Percentiles rank a stretch among this genome's conserved stretches.
phyloP scores from a whole-genome alignment of 2,888 invertebrate species.

The Lepidochrysops patricia region DNA sequence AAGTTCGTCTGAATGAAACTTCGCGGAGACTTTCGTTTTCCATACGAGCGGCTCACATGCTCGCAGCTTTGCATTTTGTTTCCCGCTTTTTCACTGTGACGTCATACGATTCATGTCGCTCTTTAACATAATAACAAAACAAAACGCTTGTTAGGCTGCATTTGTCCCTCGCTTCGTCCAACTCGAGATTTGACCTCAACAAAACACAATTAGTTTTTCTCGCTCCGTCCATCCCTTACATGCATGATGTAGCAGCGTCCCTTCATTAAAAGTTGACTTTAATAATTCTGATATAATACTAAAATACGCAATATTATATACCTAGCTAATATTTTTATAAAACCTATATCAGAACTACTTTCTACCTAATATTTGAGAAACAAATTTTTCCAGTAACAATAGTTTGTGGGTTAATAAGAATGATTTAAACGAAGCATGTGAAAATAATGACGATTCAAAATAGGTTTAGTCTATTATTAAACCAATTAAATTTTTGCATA shows the following conservation, averaged over 20 bases:
- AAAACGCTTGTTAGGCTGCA: neutral
- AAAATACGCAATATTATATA: no score
- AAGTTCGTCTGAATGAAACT: constrained; percentile 70
- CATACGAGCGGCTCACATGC: constrained; percentile 67
- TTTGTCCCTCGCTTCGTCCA: neutral
- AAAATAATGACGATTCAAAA: neutral
- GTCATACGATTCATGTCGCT: constrained; percentile 49
- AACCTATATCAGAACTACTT: neutral
- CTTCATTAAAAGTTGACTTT: no score
- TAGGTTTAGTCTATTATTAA: neutral
- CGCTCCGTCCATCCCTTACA: no score
- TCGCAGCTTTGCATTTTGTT: constrained; percentile 66
- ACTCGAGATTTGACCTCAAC: no score
- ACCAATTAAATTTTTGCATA: neutral
- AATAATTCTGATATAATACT: no score
- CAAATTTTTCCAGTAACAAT: no score
- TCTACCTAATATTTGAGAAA: neutral
- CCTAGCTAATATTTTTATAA: no score
- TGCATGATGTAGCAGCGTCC: no score
- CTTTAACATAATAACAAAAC: constrained; percentile 15
- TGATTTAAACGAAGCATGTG: neutral
- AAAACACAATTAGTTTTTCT: no score
- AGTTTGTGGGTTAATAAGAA: no score
- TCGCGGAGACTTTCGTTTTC: constrained; percentile 69
- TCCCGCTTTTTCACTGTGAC: constrained; percentile 65